These are phyloP conservation scores for Clytia hemisphaerica DNA, from an alignment of 30 jellyfish, hydroid and myxozoan genomes.

Conservation along the genomic window DNA sequence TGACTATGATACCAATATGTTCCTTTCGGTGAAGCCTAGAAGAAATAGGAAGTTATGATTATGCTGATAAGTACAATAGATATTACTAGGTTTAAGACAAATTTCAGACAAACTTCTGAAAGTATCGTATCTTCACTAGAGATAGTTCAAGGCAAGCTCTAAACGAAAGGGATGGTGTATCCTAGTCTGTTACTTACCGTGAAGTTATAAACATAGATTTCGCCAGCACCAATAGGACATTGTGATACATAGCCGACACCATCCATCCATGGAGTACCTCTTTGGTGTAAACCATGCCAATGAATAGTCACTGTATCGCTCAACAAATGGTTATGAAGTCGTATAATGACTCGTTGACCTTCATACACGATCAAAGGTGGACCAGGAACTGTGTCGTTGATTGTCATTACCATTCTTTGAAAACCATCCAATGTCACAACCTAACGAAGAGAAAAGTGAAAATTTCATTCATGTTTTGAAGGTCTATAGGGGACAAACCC, in stretches of 20 bases:
- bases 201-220: constrained; percentile 58
- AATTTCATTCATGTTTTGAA: no score
- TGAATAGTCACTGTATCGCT: constrained; percentile 79
- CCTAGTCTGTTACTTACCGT: no score
- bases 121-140: no score
- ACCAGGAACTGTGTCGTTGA: constrained; percentile 48
- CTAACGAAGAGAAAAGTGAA: no score
- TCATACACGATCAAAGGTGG: constrained; percentile 50
- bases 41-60: no score
- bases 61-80: no score
- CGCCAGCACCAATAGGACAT: constrained; percentile 93
- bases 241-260: constrained; percentile 91
- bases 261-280: constrained; percentile 89
- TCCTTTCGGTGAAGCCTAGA: constrained; percentile 67
- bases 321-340: constrained; percentile 44
- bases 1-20: constrained; percentile 88
- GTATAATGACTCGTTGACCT: constrained; percentile 34
- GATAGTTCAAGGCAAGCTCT: no score
- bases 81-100: no score
- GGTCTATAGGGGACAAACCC: no score
- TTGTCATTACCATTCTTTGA: constrained; percentile 36
- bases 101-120: no score
- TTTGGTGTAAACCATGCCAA: constrained; percentile 91
- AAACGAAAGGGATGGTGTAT: no score
- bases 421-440: constrained; percentile 47